Base-by-base conservation (phyloP, 2,113 vertebrate genomes). In the Cyanoliseus patagonus region DNA sequence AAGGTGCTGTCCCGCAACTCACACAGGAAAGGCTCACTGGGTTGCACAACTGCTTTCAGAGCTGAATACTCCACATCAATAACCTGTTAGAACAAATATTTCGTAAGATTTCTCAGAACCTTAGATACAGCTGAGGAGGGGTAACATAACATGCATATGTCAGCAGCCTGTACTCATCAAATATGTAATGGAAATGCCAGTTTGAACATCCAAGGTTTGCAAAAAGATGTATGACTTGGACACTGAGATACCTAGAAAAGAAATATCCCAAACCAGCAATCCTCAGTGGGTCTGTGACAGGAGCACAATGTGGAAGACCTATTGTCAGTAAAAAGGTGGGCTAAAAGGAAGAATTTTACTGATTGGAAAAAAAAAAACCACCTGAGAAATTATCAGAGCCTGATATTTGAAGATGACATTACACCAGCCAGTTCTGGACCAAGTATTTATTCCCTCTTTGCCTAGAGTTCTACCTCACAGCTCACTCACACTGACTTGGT, bases 1-100 rank as follows among this genome's bases (percentile, higher is more conserved):
- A 99, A 98, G 33, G 98, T 97, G 94, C 97, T 98, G 83, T 98
- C 97, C 62, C n/a, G 97, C 17, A 97, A 94, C 77, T 99, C 98
- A 5, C 98, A 99, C 85, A 98, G 97, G 95, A 99, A 97, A 0
- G 99, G 99, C 39, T 98, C 94, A 9, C 97, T 92, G 59, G 99
- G 97, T 46, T 75, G 97, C 92, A 99, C 99, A 67, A 97, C 91
- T 0, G 98, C 99, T 94, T 98, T 99, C 89, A 99, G 96, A 11
- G 97, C 92, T 0, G 97, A 96, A 47, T 97, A 98, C 33, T 99
- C 98, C 92, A 99, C 96, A 23, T 98, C 98, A 19, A 79, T 94
- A 47, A 99, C 98, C 99, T 99, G 93, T 59, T 67, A 86, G 89
- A 79, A 87, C 57, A 83, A 88, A 94, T 3, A 79, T 53, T 24